Evolutionary conservation across 2,888 invertebrate genomes (phyloP).

Genomic region (Folsomia candida): DNA sequence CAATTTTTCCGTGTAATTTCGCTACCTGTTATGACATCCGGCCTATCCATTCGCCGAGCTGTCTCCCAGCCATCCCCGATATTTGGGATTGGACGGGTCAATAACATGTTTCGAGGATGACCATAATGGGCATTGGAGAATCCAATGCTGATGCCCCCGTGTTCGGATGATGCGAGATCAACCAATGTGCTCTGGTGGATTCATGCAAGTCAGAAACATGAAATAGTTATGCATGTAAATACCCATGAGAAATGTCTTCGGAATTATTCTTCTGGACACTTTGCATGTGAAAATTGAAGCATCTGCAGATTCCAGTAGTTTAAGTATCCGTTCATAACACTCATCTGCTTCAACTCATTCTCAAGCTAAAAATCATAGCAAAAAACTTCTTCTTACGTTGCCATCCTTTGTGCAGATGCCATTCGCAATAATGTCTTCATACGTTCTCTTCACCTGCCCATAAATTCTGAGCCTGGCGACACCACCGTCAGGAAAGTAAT

Average conservation of each 20-base stretch:
- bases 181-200: conserved; percentile 51
- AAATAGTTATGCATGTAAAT: not conserved
- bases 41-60: conserved; percentile 63
- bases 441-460: conserved; percentile 58
- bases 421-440: conserved; percentile 30
- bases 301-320: too few relatives aligned
- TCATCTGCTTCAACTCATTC: too few relatives aligned
- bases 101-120: conserved; percentile 63
- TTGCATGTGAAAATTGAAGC: too few relatives aligned
- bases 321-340: too few relatives aligned
- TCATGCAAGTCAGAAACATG: not conserved
- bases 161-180: conserved; percentile 60
- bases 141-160: conserved; percentile 60
- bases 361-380: too few relatives aligned
- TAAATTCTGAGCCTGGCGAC: conserved; percentile 63
- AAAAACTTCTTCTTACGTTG: not conserved
- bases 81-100: conserved; percentile 57
- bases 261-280: not conserved
- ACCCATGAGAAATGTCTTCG: too few relatives aligned
- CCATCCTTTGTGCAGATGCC: not conserved
- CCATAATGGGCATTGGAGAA: conserved; percentile 67
- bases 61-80: conserved; percentile 70
- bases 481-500: conserved; percentile 66
- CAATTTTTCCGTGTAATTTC: too few relatives aligned
- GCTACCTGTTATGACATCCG: conserved; percentile 58